Evolutionary conservation across 2,797 vertebrate genomes (phyloP), one percentile per base, ranked within the genome.

Genomic region (Hirundo rustica): DNA sequence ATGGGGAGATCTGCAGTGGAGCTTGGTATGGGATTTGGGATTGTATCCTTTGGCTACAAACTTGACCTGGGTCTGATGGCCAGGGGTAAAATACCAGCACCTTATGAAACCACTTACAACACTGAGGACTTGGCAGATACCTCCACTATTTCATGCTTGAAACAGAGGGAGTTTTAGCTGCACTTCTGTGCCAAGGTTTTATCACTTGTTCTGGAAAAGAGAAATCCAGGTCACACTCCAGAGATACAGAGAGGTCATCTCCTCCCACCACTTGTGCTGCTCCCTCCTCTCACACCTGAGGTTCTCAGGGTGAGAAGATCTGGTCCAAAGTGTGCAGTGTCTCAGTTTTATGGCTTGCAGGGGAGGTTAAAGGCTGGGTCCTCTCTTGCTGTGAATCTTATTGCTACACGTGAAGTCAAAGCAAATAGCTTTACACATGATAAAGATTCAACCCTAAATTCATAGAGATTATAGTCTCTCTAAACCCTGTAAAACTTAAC

Each of bases 221-320:
- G 66, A 72, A 84, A 75, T 78, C 36, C 71, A 86, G 70, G 66
- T 75, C 62, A 66, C 25, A 4, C n/a, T 84, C 34, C 17, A 44
- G 68, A 64, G 42, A 10, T 13, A 25, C 40, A 64, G 62, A 82
- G 36, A 60, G 23, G 26, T 15, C 72, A 65, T n/a, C 38, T 83
- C 64, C 29, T 87, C 55, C 71, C 51, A 47, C 18, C 19, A 3
- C 22, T 45, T 30, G 8, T 12, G 34, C 32, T 85, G 40, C 64
- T 79, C 32, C 34, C 32, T 88, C 16, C 61, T 36, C 8, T 5
- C 32, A 38, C 0, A 0, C 4, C 0, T 13, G 18, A 36, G 11
- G 16, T 11, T 65, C 5, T 1, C 18, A 15, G 57, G 60, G 27
- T 38, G 55, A 62, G 85, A 51, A 66, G 60, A n/a, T 44, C 29